These are phyloP conservation scores for Ophiothrix spiculata DNA, from an alignment of 35 echinoderm and acorn worm genomes.

Conservation along the genomic window DNA sequence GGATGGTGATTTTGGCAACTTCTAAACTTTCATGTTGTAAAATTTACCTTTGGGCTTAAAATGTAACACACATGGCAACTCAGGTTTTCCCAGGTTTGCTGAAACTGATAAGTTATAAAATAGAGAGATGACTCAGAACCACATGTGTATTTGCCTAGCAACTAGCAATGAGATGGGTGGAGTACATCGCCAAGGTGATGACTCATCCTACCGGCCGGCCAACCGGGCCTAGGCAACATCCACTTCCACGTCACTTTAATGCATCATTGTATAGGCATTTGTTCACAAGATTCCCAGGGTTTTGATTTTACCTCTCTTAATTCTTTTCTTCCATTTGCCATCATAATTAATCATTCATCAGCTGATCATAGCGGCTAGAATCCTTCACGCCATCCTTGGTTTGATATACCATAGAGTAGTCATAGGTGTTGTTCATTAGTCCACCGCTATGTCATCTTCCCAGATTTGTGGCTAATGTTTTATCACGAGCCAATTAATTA, in stretches of 20 bases:
- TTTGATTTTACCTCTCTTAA: not conserved
- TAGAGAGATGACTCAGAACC: not conserved
- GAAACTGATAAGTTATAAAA: not conserved
- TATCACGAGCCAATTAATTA: not conserved
- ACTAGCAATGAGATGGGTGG: slow-evolving; percentile 1
- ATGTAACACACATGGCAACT: not conserved
- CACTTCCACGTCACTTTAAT: not conserved
- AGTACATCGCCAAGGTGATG: slow-evolving; percentile 8
- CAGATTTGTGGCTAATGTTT: not conserved
- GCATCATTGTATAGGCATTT: not conserved
- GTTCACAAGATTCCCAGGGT: not conserved
- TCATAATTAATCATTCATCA: slow-evolving; percentile 8
- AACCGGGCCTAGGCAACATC: not conserved
- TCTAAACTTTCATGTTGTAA: no score
- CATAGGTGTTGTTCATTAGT: not conserved
- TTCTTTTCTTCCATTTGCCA: not conserved
- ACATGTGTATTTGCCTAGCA: slow-evolving; percentile 4
- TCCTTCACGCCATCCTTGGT: not conserved
- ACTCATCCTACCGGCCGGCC: not conserved
- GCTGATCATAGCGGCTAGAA: not conserved
- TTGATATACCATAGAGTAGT: not conserved
- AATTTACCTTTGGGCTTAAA: slow-evolving; percentile 1
- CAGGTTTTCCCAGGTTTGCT: not conserved
- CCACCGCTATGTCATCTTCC: not conserved
- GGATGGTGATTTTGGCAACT: no score